A percentile compares a stretch with the other conserved stretches of the same genome.
These are phyloP conservation scores for Gallirallus australis DNA, from an alignment of 2,797 vertebrate species.

Conservation along the genomic window DNA sequence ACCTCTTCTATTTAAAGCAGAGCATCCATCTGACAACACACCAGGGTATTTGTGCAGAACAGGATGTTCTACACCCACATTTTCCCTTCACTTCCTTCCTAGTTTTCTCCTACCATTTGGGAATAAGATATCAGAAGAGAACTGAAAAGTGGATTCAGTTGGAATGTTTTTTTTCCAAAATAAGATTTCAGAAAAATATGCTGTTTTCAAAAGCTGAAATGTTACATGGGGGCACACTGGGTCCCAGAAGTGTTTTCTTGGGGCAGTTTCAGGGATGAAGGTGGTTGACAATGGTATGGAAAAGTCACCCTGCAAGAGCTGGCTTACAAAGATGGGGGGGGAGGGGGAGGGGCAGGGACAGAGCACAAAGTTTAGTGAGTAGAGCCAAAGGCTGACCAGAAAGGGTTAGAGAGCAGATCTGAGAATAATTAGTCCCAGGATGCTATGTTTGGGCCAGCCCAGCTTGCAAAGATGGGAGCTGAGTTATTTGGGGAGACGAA, in stretches of 20 bases:
- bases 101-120: slow-evolving; percentile 34
- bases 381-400: not conserved
- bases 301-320: not conserved
- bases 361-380: not conserved
- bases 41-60: slow-evolving; percentile 66
- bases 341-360: not conserved
- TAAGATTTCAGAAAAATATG: slow-evolving; percentile 15
- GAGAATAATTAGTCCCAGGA: not conserved
- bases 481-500: not conserved
- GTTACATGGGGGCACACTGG: not conserved
- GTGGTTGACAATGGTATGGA: not conserved
- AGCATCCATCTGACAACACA: slow-evolving; percentile 66
- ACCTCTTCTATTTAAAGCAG: slow-evolving; percentile 70
- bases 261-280: not conserved
- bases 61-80: slow-evolving; percentile 72
- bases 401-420: not conserved
- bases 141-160: not conserved
- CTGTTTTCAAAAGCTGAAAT: not conserved
- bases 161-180: not conserved
- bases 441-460: not conserved
- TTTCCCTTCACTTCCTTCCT: slow-evolving; percentile 56
- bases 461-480: not conserved
- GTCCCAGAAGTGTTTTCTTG: not conserved
- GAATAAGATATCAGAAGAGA: slow-evolving; percentile 51
- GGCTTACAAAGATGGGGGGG: not conserved